phyloP scores from a whole-genome alignment of 2,797 vertebrate species.

The Poeciliopsis presidionis region DNA sequence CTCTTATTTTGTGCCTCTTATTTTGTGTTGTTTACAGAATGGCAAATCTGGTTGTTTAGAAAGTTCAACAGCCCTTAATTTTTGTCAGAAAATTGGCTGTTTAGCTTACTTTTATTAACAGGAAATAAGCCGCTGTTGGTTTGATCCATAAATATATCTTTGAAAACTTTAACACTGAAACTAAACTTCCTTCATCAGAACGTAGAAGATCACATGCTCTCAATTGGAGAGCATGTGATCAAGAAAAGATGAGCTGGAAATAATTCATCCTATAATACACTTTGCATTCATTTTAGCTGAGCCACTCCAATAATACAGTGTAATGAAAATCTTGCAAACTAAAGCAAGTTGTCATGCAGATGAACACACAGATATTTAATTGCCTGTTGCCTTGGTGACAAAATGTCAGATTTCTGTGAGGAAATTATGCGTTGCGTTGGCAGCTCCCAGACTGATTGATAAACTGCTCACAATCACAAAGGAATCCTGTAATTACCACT shows the following conservation, averaged over 20 bases:
- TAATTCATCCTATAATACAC: neutral
- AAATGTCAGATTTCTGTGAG: neutral
- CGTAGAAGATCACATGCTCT: neutral
- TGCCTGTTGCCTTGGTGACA: neutral
- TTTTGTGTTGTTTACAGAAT: neutral
- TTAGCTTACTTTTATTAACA: neutral
- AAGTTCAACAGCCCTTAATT: neutral
- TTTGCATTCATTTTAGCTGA: neutral
- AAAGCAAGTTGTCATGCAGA: neutral
- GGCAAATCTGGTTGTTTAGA: neutral
- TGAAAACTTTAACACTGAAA: neutral
- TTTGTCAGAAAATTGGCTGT: neutral
- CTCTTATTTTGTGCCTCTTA: neutral
- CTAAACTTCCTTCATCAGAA: neutral
- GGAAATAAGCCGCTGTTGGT: neutral
- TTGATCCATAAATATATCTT: neutral
- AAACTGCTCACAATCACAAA: neutral
- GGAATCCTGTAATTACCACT: neutral
- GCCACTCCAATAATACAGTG: neutral
- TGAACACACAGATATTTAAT: neutral
- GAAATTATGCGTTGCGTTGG: neutral
- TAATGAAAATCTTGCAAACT: neutral
- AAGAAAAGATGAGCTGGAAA: neutral
- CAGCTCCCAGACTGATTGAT: neutral
- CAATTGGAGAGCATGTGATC: neutral